phyloP scores from a whole-genome alignment of 1,140 invertebrate species.

The Drosophila truncata region DNA sequence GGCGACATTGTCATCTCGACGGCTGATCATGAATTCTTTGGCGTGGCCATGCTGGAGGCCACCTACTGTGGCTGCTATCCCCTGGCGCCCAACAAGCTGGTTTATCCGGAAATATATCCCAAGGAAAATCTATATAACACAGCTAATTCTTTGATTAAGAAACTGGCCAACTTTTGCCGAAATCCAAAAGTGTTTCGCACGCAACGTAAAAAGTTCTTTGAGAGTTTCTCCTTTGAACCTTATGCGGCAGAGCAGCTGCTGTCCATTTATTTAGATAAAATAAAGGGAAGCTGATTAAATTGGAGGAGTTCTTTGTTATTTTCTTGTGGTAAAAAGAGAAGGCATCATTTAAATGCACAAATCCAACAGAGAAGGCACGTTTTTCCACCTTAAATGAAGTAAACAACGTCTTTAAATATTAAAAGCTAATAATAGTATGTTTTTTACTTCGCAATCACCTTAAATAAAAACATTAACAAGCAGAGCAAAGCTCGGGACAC shows the following conservation, averaged over 20 bases:
- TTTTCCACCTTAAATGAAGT: not conserved
- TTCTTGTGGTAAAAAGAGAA: not conserved
- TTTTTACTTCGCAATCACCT: not conserved
- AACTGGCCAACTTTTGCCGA: slow-evolving; percentile 86
- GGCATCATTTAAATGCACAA: not conserved
- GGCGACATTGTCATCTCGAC: slow-evolving; percentile 90
- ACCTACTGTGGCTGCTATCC: slow-evolving; percentile 89
- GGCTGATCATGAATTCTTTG: slow-evolving; percentile 92
- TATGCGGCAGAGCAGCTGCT: slow-evolving; percentile 76
- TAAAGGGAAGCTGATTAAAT: slow-evolving; percentile 5
- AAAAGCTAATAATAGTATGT: not conserved
- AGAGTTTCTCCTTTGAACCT: slow-evolving; percentile 74
- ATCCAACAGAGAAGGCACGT: slow-evolving; percentile 1
- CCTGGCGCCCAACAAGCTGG: slow-evolving; percentile 89
- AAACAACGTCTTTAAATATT: not conserved
- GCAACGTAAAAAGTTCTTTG: slow-evolving; percentile 80
- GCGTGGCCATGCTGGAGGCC: slow-evolving; percentile 91
- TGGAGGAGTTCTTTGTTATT: not conserved
- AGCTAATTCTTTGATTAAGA: slow-evolving; percentile 86
- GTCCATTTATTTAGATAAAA: slow-evolving; percentile 75
- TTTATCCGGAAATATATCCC: slow-evolving; percentile 92
- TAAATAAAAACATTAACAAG: slow-evolving; percentile 26
- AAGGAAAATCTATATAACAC: slow-evolving; percentile 88
- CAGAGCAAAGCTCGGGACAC: slow-evolving; percentile 5
- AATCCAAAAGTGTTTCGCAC: slow-evolving; percentile 78